Conservation (phyloP, 2,888 invertebrate species). For the Chirona hameri region DNA sequence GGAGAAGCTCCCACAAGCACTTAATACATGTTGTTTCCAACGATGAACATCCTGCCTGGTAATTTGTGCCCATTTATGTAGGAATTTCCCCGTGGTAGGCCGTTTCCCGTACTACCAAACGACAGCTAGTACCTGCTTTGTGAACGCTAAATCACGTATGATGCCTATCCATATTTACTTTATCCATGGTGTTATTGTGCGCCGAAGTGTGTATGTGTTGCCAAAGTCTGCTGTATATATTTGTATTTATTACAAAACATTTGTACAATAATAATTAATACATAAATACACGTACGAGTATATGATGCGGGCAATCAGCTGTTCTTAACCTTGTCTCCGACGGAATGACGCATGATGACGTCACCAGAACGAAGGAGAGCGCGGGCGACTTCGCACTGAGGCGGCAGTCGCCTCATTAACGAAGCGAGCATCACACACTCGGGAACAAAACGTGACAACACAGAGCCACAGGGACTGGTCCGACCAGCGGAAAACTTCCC, state of each 20-base stretch:
- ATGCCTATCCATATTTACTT: too few relatives aligned
- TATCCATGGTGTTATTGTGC: too few relatives aligned
- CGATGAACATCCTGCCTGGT: too few relatives aligned
- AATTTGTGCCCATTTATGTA: too few relatives aligned
- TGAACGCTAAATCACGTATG: too few relatives aligned
- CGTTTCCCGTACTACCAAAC: too few relatives aligned
- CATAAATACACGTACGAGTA: slow-evolving; percentile 6
- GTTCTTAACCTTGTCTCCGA: background rate
- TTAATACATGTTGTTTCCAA: too few relatives aligned
- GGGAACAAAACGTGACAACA: background rate
- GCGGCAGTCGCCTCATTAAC: too few relatives aligned
- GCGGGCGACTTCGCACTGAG: background rate
- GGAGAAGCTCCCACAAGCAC: too few relatives aligned
- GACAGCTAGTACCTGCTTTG: too few relatives aligned
- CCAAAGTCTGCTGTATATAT: background rate
- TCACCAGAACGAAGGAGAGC: background rate
- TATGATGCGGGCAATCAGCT: background rate
- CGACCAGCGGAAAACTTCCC: background rate
- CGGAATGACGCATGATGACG: background rate
- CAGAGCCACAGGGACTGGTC: background rate
- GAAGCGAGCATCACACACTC: background rate
- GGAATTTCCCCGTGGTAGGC: too few relatives aligned
- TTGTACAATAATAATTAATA: slow-evolving; percentile 22
- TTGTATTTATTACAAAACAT: slow-evolving; percentile 10
- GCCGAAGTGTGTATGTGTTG: background rate